Conservation (phyloP, 2,797 vertebrate genomes). For the Hipposideros larvatus region DNA sequence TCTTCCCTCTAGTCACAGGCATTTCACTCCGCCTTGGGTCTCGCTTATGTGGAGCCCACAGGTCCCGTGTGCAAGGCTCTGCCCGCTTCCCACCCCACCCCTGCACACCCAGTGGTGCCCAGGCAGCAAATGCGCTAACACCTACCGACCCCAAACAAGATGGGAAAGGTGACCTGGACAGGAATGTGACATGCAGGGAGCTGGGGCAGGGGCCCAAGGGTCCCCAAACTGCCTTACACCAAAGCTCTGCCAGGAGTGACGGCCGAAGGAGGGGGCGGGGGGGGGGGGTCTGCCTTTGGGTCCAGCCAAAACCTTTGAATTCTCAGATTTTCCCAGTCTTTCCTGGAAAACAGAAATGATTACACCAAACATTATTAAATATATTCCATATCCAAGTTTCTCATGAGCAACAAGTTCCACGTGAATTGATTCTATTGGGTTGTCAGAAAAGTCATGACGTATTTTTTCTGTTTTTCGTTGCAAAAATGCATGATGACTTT, state of each 20-base stretch:
- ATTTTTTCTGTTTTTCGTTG: too few relatives aligned
- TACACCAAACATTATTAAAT: neutral
- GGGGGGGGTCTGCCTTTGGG: neutral
- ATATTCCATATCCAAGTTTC: neutral
- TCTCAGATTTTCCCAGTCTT: neutral
- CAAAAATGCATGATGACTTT: too few relatives aligned
- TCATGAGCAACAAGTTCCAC: neutral
- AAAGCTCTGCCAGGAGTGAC: neutral
- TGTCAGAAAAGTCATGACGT: too few relatives aligned
- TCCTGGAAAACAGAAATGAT: neutral
- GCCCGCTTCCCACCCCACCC: accelerated
- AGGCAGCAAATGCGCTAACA: neutral
- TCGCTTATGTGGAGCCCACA: too few relatives aligned
- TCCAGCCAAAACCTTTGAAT: slow-evolving; percentile 34
- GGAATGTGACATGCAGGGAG: accelerated
- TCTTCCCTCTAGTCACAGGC: neutral
- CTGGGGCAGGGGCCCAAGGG: neutral
- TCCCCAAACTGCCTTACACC: neutral
- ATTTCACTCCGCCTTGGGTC: too few relatives aligned
- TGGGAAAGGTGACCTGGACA: neutral
- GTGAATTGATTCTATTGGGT: neutral
- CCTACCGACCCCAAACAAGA: too few relatives aligned
- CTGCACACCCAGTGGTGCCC: neutral
- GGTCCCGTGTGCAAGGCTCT: neutral
- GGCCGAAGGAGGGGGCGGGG: neutral